Conservation (phyloP, 2,797 vertebrate genomes). For the Prunella strophiata region DNA sequence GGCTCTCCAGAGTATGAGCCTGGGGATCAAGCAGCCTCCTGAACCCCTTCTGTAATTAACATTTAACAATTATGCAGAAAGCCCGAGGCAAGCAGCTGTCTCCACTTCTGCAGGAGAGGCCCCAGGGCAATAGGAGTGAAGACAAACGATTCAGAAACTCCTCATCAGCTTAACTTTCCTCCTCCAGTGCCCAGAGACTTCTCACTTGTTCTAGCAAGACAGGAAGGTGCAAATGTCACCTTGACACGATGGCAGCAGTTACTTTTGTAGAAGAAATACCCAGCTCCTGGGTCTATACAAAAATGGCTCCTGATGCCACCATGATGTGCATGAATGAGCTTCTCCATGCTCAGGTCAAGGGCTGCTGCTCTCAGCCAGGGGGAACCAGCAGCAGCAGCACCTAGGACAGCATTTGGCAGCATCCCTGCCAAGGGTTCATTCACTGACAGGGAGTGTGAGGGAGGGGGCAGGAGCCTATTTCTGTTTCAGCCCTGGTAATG, state of each 20-base stretch:
- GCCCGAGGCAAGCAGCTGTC: constrained; percentile 26
- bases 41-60: constrained; percentile 35
- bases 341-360: background rate
- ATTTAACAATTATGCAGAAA: constrained; percentile 1
- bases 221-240: background rate
- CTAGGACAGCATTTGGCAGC: background rate
- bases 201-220: background rate
- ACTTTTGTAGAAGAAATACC: background rate
- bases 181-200: background rate
- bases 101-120: constrained; percentile 11
- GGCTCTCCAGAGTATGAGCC: background rate
- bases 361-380: background rate
- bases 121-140: background rate
- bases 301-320: background rate
- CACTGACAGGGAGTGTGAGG: background rate
- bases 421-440: background rate
- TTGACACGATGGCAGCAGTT: background rate
- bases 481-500: background rate
- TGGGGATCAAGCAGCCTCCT: background rate
- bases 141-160: background rate
- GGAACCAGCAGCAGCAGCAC: background rate
- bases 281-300: background rate
- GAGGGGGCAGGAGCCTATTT: background rate
- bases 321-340: rapidly evolving
- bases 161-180: background rate